Evolutionary conservation across 2,888 invertebrate genomes (phyloP).

Genomic region (Melieria crassipennis): DNA sequence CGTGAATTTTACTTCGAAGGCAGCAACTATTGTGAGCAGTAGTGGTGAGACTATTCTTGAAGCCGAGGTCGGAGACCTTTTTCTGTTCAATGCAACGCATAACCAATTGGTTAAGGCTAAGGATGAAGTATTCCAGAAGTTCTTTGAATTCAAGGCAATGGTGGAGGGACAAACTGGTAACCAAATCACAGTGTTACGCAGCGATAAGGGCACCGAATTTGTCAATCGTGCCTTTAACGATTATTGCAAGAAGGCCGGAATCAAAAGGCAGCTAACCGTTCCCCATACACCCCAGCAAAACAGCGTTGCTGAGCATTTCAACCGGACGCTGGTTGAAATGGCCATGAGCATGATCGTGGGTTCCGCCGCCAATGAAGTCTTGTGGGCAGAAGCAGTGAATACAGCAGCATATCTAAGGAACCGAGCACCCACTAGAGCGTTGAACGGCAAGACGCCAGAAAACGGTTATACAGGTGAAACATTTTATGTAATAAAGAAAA

Average conservation of each 20-base stretch:
- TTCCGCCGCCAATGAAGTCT: conserved; percentile 43
- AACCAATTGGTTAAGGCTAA: conserved; percentile 25
- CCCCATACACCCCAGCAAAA: no score
- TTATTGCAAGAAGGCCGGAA: conserved; percentile 20
- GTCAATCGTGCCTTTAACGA: conserved; percentile 24
- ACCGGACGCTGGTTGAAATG: conserved; percentile 35
- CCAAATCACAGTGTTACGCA: conserved; percentile 35
- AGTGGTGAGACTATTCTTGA: neutral
- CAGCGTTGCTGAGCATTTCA: conserved; percentile 3
- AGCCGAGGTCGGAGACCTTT: conserved; percentile 10
- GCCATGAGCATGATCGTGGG: conserved; percentile 30
- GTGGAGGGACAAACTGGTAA: conserved; percentile 25
- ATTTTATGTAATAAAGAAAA: no score
- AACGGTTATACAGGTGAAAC: no score
- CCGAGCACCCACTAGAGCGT: conserved; percentile 31
- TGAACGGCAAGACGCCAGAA: conserved; percentile 37
- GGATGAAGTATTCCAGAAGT: conserved; percentile 26
- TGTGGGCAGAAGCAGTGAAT: conserved; percentile 38
- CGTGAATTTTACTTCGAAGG: neutral
- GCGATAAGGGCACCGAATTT: conserved; percentile 40
- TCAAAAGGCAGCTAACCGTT: no score
- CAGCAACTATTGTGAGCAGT: neutral
- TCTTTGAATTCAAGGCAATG: conserved; percentile 23
- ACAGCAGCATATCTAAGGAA: conserved; percentile 41
- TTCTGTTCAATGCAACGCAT: conserved; percentile 16